These are phyloP conservation scores for Chydorus sphaericus DNA, from an alignment of 2,888 invertebrate species.

Conservation along the genomic window DNA sequence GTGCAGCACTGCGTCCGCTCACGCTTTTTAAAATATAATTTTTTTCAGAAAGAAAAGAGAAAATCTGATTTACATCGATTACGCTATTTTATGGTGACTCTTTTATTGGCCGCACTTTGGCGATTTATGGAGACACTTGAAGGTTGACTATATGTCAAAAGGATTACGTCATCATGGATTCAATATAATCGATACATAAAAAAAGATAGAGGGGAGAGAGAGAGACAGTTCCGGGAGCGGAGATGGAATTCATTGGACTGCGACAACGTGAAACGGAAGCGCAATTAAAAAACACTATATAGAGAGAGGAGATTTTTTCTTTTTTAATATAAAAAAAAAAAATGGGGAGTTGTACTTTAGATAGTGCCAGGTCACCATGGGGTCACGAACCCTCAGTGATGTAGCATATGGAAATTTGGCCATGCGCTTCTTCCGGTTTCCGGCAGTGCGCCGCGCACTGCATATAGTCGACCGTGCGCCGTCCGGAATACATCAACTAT, in stretches of 20 bases:
- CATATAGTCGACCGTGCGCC: neutral
- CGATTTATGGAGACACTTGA: no score
- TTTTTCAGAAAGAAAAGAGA: no score
- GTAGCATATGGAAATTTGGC: constrained; percentile 13
- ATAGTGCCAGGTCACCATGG: constrained; percentile 8
- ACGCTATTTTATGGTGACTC: no score
- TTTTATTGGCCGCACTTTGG: no score
- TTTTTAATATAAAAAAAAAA: neutral
- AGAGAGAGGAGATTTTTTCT: neutral
- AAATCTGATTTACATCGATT: no score
- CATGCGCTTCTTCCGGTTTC: constrained; percentile 13
- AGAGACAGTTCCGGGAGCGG: neutral
- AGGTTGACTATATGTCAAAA: neutral
- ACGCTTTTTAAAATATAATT: no score
- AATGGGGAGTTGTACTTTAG: neutral
- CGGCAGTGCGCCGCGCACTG: neutral
- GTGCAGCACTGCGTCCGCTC: no score
- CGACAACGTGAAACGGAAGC: neutral
- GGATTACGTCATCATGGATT: neutral
- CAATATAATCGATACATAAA: no score
- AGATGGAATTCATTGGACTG: constrained; percentile 6
- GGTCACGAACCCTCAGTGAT: neutral
- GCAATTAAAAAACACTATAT: neutral
- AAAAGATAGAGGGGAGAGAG: neutral
- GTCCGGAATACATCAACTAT: no score